phyloP scores from a whole-genome alignment of 2,113 vertebrate genomes.

The Paramormyrops kingsleyae region DNA sequence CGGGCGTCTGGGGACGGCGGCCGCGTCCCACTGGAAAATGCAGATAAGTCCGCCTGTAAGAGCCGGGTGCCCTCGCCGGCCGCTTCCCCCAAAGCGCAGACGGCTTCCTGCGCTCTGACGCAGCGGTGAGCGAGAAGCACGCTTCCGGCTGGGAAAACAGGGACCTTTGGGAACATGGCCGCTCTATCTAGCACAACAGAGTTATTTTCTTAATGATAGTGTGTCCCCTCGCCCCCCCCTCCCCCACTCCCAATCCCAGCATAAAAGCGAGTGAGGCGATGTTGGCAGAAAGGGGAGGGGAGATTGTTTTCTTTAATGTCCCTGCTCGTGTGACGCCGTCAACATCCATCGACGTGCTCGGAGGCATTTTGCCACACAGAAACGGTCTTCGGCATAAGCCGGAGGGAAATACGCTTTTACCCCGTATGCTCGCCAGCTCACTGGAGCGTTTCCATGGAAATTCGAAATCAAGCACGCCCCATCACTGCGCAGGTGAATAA shows the following conservation, averaged over 20 bases:
- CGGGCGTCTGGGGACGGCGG: neutral
- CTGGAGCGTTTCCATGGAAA: neutral
- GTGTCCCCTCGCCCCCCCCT: neutral
- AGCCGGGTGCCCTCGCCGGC: neutral
- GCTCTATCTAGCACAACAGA: slow-evolving; percentile 54
- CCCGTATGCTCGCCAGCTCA: neutral
- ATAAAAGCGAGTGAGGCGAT: neutral
- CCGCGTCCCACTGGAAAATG: neutral
- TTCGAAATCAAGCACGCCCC: neutral
- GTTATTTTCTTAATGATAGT: slow-evolving; percentile 67
- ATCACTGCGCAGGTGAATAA: neutral
- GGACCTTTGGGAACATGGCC: slow-evolving; percentile 14
- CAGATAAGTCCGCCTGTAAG: neutral
- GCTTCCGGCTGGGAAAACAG: slow-evolving; percentile 37
- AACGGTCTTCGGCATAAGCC: neutral
- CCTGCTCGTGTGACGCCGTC: neutral
- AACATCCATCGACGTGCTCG: neutral
- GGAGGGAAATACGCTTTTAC: neutral
- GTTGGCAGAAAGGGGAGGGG: slow-evolving; percentile 40
- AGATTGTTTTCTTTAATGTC: neutral
- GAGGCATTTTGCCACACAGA: neutral
- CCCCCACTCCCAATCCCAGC: neutral
- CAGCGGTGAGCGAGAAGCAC: neutral
- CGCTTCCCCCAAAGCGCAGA: neutral
- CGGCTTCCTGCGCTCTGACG: slow-evolving; percentile 6